Percentiles rank a stretch among this genome's conserved stretches.
Evolutionary conservation across 2,113 vertebrate genomes (phyloP).

Genomic region (Hyaena hyaena): DNA sequence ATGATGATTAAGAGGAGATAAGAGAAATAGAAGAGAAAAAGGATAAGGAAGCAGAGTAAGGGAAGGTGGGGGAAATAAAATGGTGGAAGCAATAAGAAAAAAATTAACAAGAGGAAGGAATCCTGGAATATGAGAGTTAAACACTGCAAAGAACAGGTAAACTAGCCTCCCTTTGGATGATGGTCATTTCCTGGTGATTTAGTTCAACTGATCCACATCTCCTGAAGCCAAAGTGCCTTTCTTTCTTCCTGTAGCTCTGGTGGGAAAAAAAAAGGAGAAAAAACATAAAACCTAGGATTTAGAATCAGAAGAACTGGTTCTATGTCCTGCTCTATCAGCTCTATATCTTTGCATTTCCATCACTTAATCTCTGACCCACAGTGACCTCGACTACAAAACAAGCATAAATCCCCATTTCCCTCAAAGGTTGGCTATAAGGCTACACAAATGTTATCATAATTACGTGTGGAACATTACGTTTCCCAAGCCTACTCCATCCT

Average conservation of each 20-base stretch:
- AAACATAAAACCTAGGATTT: background rate
- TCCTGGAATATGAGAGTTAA: background rate
- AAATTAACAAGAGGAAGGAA: background rate
- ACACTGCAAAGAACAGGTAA: background rate
- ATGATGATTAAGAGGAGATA: background rate
- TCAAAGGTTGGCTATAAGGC: conserved; percentile 14
- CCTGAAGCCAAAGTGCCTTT: background rate
- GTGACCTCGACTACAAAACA: background rate
- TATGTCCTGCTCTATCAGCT: background rate
- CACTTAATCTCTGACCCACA: background rate
- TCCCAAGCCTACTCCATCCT: conserved; percentile 42
- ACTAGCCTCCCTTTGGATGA: background rate
- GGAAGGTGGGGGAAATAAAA: background rate
- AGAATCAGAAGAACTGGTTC: background rate
- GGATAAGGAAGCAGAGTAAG: background rate
- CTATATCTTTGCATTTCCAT: background rate
- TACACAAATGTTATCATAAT: conserved; percentile 59
- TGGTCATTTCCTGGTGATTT: background rate
- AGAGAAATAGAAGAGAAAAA: background rate
- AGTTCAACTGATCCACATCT: background rate
- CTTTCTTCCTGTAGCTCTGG: background rate
- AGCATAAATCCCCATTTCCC: background rate
- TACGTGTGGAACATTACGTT: conserved; percentile 36
- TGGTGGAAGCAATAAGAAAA: background rate
- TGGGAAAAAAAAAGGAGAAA: background rate